Evolutionary conservation across 2,888 invertebrate genomes (phyloP), one percentile per base, ranked within the genome.

Genomic region (Acrobasis repandana): DNA sequence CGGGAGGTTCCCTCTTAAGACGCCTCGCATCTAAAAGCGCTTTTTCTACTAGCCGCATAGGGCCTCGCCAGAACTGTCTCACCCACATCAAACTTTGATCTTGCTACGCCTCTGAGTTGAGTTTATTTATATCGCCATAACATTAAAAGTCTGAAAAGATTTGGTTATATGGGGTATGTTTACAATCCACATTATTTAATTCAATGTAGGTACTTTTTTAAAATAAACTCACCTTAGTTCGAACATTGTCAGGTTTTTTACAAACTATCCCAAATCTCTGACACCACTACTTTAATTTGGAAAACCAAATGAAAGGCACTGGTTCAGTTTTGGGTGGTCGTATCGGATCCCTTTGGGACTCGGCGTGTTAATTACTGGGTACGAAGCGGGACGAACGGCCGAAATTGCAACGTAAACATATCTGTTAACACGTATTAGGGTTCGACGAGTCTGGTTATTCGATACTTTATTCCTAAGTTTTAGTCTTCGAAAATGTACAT

Each of bases 301-400:
- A 67, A 68, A 65, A 64, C 71, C 73, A 77, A 85, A 84, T 82
- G 77, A 83, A 81, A 83, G 85, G 80, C 80, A 76, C 70, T 75
- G 73, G 77, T 76, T 75, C 76, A 75, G 76, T 76, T 80, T 76
- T 74, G 68, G 73, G 69, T 74, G 75, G 69, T 71, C 76, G 76
- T 76, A 83, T 77, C 70, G 69, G 78, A 82, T 74, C 73, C 81
- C 77, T 73, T 68, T 69, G 77, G 74, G 76, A 76, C 67, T 69
- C 66, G 66, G 71, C 70, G 65, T 74, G 75, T 75, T 85, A 83
- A 85, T 85, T 84, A 84, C 77, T 77, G 73, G 78, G 70, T 72
- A 65, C 68, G 61, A 65, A 52, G n/a, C 56, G 59, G 67, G 56
- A 64, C 61, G 63, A 65, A 67, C 59, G 61, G 71, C 71, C 67